Evolutionary conservation across 2,113 vertebrate species (phyloP).

Genomic region (Carassius carassius): DNA sequence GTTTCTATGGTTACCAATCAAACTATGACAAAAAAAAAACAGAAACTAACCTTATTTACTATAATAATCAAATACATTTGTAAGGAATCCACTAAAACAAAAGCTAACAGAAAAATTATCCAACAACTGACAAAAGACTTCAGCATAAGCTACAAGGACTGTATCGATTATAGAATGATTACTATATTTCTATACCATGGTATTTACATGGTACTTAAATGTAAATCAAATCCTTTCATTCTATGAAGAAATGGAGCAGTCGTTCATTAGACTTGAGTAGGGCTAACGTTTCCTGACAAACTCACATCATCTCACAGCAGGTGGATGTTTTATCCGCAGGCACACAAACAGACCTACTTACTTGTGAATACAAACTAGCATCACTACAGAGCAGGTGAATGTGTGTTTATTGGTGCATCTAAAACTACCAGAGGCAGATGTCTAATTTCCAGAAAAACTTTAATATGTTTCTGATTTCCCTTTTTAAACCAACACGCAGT

Average conservation of each 20-base stretch:
- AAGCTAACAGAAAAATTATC: neutral
- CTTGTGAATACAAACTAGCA: neutral
- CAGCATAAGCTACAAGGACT: neutral
- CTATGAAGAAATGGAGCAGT: neutral
- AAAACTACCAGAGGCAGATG: neutral
- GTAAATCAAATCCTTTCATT: neutral
- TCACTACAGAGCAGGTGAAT: neutral
- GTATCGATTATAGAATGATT: neutral
- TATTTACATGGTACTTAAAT: neutral
- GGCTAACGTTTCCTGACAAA: conserved; percentile 16
- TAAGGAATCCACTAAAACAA: neutral
- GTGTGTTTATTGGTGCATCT: neutral
- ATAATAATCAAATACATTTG: neutral
- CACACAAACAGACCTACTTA: conserved; percentile 11
- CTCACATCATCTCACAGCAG: conserved; percentile 1
- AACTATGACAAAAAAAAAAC: neutral
- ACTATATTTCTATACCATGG: neutral
- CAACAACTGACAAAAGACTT: neutral
- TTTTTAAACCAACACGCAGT: neutral
- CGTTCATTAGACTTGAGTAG: conserved; percentile 1
- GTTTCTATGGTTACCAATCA: conserved; percentile 49
- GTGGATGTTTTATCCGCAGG: conserved; percentile 20
- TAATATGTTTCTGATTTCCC: neutral
- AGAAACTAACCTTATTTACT: neutral
- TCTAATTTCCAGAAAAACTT: neutral